Evolutionary conservation across 2,113 vertebrate genomes (phyloP), one percentile per base, ranked within the genome.

Genomic region (Hucho hucho): DNA sequence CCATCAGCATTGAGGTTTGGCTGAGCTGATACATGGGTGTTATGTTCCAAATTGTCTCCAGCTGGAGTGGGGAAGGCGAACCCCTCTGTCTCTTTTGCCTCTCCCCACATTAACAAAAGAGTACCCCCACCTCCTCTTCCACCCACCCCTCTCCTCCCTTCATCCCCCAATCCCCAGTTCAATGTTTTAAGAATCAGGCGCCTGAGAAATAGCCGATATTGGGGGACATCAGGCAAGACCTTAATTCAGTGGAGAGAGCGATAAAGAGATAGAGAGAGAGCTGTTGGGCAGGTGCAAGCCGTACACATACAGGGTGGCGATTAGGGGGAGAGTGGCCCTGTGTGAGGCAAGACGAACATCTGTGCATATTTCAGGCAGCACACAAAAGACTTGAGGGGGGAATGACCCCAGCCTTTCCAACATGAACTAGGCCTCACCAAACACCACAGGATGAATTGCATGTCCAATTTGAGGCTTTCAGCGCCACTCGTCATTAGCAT

Each of bases 401-500:
- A 61, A n/a, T 14, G 58, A 26, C n/a, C 46, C 86, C 72, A 83
- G 49, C 53, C 81, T 85, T 82, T 89, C 84, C 86, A 91, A 90
- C 86, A 88, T 89, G 87, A 90, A 84, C 84, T 46, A 87, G 88
- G 87, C 88, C 91, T 92, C 88, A 86, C 86, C 87, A 90, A 91
- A 91, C 88, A 89, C 87, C 87, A 90, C 89, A 79, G 86, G 81
- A 86, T 92, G 89, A 91, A 93, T 92, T 89, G 89, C 88, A 84
- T 58, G 84, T 84, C 88, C 92, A 92, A 93, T 93, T 92, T 92
- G 87, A 80, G 89, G 89, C 92, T 91, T 92, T 93, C 88, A 90
- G 84, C 69, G 22, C 79, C 69, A 82, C 81, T 86, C 63, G 72
- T 88, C 89, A 94, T 94, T 93, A 92, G 86, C 91, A 94, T 93